Evolutionary conservation across 92 coral and sea anemone species (phyloP), one percentile per base, ranked within the genome.

Genomic region (Palythoa grandis): DNA sequence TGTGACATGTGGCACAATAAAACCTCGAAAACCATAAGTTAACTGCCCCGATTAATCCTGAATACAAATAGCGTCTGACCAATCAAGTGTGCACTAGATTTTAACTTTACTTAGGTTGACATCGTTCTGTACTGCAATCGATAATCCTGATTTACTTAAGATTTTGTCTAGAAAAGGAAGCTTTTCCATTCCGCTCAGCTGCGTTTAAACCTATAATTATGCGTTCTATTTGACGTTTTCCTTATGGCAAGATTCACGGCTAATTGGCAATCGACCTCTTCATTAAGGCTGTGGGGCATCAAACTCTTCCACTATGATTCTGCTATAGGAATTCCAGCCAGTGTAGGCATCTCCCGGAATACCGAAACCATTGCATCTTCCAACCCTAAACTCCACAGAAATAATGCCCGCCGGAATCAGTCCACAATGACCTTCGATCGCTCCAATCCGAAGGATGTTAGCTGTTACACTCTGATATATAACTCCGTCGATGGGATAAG

Each of bases 341-440:
- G 84, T 63, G 20, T 20, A 63, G 3, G 84, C 54, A 12, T 14
- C 7, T 24, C 84, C 84, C 1, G 6, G 5, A 0, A 6, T 1
- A 3, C 0, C 0, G 39, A 7, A 4, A 9, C 5, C 9, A 19
- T 0, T 1, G 39, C 84, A 79, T 0, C 0, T 0, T 7, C 56
- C 84, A 0, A 63, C 72, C 57, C 84, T 79, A 7, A 79, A 43
- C 53, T 79, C 54, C 58, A 79, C 84, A 7, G 63, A 63, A 9
- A 79, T 58, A 4, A 43, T 11, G 38, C 84, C 84, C 8, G 84
- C 84, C 3, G 73, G 84, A 65, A 79, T 79, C 0, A 2, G 1
- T 11, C 84, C 74, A 20, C 84, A 79, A 19, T 61, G 63, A 8
- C 84, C 84, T 20, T 79, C 84, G 13, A 79, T 79, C 3, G 0